Conservation (phyloP, 2,888 invertebrate genomes). For the Ernsta delagoae region DNA sequence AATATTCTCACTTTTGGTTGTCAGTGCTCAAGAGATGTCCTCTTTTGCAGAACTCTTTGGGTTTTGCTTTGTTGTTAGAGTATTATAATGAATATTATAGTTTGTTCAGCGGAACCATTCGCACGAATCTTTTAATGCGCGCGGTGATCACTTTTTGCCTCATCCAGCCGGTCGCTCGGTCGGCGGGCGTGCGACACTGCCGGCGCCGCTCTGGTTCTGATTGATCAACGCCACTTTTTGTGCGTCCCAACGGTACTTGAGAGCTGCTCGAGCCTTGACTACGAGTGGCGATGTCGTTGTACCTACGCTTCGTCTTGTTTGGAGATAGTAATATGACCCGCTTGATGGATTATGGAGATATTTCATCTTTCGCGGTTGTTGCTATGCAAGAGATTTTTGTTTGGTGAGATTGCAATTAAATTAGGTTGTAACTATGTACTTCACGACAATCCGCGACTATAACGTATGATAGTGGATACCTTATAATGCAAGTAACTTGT, state of each 20-base stretch:
- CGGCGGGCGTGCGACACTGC: constrained; percentile 9
- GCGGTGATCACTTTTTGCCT: neutral
- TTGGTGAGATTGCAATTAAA: no score
- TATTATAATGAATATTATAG: neutral
- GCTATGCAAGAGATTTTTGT: neutral
- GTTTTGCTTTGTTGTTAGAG: no score
- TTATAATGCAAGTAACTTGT: no score
- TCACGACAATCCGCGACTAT: no score
- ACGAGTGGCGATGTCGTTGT: neutral
- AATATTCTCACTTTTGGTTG: no score
- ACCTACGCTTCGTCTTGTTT: neutral
- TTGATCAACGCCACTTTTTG: constrained; percentile 25
- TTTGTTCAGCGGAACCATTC: neutral
- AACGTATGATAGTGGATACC: no score
- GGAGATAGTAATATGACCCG: neutral
- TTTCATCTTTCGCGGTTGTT: neutral
- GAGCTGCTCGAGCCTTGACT: constrained; percentile 7
- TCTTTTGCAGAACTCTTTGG: no score
- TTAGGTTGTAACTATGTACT: no score
- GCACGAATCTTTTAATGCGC: neutral
- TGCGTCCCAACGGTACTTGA: constrained; percentile 27
- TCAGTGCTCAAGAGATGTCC: no score
- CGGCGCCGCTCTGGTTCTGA: constrained; percentile 11
- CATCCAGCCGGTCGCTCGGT: neutral
- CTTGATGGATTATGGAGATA: neutral